Evolutionary conservation across 2,113 vertebrate species (phyloP), one percentile per base, ranked within the genome.

Genomic region (Pelmatolapia mariae): DNA sequence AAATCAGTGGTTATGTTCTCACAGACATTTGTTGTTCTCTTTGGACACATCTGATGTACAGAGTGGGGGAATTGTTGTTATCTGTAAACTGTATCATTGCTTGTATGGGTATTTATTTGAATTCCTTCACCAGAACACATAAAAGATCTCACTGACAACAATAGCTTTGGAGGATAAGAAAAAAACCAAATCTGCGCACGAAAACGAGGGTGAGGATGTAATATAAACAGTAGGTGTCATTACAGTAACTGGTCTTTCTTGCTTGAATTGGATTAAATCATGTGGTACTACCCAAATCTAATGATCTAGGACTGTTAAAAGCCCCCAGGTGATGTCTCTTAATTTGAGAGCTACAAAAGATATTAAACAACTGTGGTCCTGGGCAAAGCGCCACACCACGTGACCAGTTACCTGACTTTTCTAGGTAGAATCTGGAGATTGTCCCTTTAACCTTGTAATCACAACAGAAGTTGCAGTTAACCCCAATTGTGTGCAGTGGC

Each of bases 1-100:
- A 38, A 87, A 86, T 90, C 31, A 87, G 52, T 87, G 36, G 86
- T 82, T 90, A 33, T 81, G 89, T 90, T 86, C 57, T 85, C 83
- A 83, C 59, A 80, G 31, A 89, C 57, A 45, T 86, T 88, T 89
- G 86, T 84, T 91, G 38, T 68, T 89, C 83, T 89, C 40, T 87
- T 84, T 57, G 52, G 86, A 85, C 53, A 68, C 68, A 73, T 90
- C 83, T 80, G 31, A 80, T 84, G 88, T 86, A 93, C 57, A 91
- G 81, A 81, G 84, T 52, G 52, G 38, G 66, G 45, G 68, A 50
- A 12, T 24, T 83, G 76, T 86, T 86, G 45, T 82, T 78, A n/a
- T 81, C 61, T 31, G 22, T 83, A 43, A 79, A 91, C 43, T 71
- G 63, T 66, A 81, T 88, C 19, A 83, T 86, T 87, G 85, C 83